These are phyloP conservation scores for Macrobrachium nipponense DNA, from an alignment of 1,140 invertebrate species.

Conservation along the genomic window DNA sequence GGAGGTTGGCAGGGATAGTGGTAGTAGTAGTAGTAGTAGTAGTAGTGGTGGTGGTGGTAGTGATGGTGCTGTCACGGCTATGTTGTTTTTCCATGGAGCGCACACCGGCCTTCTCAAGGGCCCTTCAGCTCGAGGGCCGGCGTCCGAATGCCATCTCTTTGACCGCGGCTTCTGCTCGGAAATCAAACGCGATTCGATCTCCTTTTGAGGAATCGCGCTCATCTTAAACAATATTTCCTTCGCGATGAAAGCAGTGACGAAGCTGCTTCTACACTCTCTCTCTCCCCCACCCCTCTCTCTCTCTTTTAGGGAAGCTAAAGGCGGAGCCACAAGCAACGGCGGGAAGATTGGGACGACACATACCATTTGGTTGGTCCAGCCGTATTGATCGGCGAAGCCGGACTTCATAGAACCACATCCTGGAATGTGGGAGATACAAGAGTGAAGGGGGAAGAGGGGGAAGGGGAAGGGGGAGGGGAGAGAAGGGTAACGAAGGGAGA, in stretches of 20 bases:
- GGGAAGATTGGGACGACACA: constrained; percentile 53
- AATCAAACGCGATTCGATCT: background rate
- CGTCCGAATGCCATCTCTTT: constrained; percentile 35
- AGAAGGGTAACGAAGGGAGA: too few species aligned
- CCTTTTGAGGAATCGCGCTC: background rate
- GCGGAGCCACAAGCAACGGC: background rate
- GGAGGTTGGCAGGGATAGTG: background rate
- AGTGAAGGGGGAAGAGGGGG: too few species aligned
- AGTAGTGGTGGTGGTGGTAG: constrained; percentile 21
- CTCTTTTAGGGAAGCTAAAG: background rate
- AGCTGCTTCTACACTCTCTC: too few species aligned
- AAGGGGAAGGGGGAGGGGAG: background rate
- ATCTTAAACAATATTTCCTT: background rate
- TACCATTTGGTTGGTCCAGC: constrained; percentile 60
- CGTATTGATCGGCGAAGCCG: constrained; percentile 59
- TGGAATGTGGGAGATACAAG: constrained; percentile 58
- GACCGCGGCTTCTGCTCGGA: constrained; percentile 39
- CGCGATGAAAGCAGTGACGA: too few species aligned
- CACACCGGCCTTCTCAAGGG: constrained; percentile 56
- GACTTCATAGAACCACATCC: constrained; percentile 59
- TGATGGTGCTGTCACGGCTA: constrained; percentile 50
- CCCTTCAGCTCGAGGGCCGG: constrained; percentile 50
- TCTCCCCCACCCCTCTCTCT: too few species aligned
- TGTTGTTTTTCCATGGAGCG: constrained; percentile 62
- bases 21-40: background rate